A percentile compares a stretch with the other conserved stretches of the same genome.
Evolutionary conservation across 2,888 invertebrate genomes (phyloP).

Genomic region (Megalurothrips usitatus): DNA sequence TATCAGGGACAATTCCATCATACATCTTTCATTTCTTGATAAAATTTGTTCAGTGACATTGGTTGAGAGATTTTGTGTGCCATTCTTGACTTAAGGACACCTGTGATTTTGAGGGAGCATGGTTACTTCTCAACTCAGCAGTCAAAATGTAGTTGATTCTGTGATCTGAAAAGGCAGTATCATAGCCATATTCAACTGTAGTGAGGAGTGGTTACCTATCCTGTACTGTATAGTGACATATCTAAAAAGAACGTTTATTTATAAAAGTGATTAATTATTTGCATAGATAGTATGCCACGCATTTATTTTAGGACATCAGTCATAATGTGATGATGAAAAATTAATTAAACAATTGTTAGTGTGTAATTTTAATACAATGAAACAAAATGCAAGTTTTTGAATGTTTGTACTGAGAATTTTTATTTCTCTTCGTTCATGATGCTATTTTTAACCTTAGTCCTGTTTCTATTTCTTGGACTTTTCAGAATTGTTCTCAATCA

Average conservation of each 20-base stretch:
- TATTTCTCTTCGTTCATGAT: conserved; percentile 24
- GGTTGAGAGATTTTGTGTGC: neutral
- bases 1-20: neutral
- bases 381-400: conserved; percentile 31
- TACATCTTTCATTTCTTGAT: neutral
- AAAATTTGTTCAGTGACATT: too few relatives aligned
- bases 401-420: conserved; percentile 19
- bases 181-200: conserved; percentile 4
- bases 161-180: neutral
- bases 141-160: conserved; percentile 20
- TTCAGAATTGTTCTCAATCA: conserved; percentile 8
- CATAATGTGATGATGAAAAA: conserved; percentile 16
- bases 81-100: neutral
- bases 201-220: conserved; percentile 8
- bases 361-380: neutral
- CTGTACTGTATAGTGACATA: conserved; percentile 25
- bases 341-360: conserved; percentile 1
- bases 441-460: conserved; percentile 15
- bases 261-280: conserved; percentile 4
- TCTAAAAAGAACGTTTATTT: conserved; percentile 14
- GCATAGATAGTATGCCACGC: neutral
- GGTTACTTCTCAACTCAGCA: neutral
- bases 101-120: conserved; percentile 21
- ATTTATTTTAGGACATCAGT: conserved; percentile 23
- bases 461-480: neutral